Percentiles rank a stretch among this genome's conserved stretches.
Conservation (phyloP, 2,113 vertebrate species). For the Apodemus sylvaticus region DNA sequence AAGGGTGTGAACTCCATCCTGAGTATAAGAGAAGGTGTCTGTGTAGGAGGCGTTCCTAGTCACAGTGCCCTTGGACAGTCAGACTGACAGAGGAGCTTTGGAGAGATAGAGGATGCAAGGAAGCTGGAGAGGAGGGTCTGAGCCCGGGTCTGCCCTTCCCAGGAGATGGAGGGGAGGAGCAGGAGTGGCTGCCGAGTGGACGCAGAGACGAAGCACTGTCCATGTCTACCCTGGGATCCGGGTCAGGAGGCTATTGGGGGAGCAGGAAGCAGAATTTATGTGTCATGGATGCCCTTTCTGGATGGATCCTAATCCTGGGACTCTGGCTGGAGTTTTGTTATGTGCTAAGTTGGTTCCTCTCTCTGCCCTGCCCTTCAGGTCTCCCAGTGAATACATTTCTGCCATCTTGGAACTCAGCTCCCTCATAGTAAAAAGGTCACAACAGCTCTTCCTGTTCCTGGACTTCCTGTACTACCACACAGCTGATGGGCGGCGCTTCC, state of each 20-base stretch:
- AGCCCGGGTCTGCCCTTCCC: not conserved
- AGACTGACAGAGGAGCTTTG: not conserved
- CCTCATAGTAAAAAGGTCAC: slow-evolving; percentile 83
- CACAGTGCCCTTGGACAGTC: not conserved
- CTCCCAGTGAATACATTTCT: slow-evolving; percentile 18
- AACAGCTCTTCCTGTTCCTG: slow-evolving; percentile 78
- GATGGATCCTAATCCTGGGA: not conserved
- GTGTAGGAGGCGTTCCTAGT: not conserved
- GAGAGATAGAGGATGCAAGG: not conserved
- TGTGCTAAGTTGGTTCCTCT: not conserved
- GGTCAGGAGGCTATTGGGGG: not conserved
- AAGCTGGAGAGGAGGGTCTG: not conserved
- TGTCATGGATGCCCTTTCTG: not conserved
- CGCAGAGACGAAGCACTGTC: not conserved
- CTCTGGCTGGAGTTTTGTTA: not conserved
- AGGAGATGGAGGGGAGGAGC: not conserved
- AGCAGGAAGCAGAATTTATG: not conserved
- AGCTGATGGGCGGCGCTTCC: slow-evolving; percentile 83
- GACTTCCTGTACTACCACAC: slow-evolving; percentile 89
- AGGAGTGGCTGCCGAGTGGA: not conserved
- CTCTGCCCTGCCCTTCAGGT: slow-evolving; percentile 73
- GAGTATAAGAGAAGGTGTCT: not conserved
- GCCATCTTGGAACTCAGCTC: slow-evolving; percentile 22
- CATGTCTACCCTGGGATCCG: not conserved
- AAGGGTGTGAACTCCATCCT: not conserved